phyloP scores from a whole-genome alignment of 2,113 vertebrate genomes.

The Hepsetus odoe region DNA sequence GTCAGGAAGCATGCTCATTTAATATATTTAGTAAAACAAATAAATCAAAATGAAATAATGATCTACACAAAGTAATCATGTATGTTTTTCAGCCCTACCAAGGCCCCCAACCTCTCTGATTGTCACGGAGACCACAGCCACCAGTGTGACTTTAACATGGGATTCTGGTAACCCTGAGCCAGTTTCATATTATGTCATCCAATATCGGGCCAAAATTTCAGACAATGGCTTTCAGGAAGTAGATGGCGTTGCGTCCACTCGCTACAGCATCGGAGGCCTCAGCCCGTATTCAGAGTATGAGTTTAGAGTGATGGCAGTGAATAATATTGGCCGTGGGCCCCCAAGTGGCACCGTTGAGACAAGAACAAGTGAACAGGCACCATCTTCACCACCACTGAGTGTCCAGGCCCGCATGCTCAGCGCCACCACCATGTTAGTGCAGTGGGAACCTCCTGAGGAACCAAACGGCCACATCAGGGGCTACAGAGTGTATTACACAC shows the following conservation, averaged over 20 bases:
- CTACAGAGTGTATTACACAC: slow-evolving; percentile 90
- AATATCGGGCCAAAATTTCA: slow-evolving; percentile 83
- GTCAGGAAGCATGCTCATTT: no score
- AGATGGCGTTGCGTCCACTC: slow-evolving; percentile 96
- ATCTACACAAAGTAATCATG: not conserved
- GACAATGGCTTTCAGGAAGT: slow-evolving; percentile 92
- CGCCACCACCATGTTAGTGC: slow-evolving; percentile 91
- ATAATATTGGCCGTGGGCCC: slow-evolving; percentile 92
- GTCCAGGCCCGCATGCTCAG: slow-evolving; percentile 93
- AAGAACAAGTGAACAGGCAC: slow-evolving; percentile 91
- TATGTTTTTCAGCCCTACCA: slow-evolving; percentile 83
- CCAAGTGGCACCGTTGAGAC: slow-evolving; percentile 84
- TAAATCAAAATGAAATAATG: not conserved
- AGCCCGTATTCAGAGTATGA: slow-evolving; percentile 94
- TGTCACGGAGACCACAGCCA: slow-evolving; percentile 97
- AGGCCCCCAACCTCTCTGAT: slow-evolving; percentile 86
- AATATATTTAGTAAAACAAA: not conserved
- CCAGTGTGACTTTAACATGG: slow-evolving; percentile 97
- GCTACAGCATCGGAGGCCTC: slow-evolving; percentile 96
- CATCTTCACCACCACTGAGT: slow-evolving; percentile 89
- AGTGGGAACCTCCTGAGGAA: slow-evolving; percentile 95
- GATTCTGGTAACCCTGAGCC: slow-evolving; percentile 94
- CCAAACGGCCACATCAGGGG: slow-evolving; percentile 91
- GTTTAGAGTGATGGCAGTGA: slow-evolving; percentile 90
- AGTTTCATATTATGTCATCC: slow-evolving; percentile 92